Evolutionary conservation across 2,113 vertebrate genomes (phyloP).

Genomic region (Sterrhoptilus dennistouni): DNA sequence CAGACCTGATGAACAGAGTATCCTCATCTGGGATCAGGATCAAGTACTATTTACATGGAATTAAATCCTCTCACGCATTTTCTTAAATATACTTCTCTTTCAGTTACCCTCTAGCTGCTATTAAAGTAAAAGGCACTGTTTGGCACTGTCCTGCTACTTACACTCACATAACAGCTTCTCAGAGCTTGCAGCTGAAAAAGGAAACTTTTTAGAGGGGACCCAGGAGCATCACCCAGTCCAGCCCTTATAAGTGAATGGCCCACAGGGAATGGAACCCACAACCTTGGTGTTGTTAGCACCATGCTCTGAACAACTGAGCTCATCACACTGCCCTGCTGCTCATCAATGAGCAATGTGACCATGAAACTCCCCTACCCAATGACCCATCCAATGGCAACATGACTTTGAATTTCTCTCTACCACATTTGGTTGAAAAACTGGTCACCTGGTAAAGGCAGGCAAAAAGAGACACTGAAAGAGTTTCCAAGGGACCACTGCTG

Average conservation of each 20-base stretch:
- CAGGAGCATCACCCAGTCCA: fast-evolving
- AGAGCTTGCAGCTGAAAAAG: neutral
- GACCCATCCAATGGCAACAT: neutral
- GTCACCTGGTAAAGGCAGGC: neutral
- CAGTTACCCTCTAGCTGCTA: neutral
- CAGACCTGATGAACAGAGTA: neutral
- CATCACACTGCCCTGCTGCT: neutral
- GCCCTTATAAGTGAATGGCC: neutral
- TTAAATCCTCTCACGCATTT: neutral
- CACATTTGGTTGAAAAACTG: neutral
- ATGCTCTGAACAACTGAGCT: neutral
- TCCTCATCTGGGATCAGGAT: neutral
- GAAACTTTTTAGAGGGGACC: neutral
- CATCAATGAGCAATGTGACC: fast-evolving
- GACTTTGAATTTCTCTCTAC: neutral
- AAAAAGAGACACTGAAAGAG: neutral
- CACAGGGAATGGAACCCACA: too few species aligned
- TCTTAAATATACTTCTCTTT: neutral
- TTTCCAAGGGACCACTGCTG: neutral
- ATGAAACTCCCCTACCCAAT: neutral
- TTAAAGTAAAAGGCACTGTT: neutral
- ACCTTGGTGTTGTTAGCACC: fast-evolving
- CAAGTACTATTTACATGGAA: neutral
- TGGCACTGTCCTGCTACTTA: neutral
- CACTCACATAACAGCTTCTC: neutral